Conservation (phyloP, 2,797 vertebrate genomes). For the Aphelocoma californica region DNA sequence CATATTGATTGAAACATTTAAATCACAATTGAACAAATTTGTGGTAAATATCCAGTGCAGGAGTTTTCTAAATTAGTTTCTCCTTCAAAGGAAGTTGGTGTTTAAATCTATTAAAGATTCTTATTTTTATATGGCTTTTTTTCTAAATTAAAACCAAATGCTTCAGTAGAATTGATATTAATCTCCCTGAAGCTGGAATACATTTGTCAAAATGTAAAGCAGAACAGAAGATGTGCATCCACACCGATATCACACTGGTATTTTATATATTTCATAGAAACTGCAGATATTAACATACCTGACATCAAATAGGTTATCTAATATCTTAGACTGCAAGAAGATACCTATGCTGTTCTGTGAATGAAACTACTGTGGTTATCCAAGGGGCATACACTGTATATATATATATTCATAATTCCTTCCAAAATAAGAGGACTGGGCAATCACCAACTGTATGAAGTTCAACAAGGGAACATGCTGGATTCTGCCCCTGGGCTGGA, state of each 20-base stretch:
- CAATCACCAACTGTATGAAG: background rate
- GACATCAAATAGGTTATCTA: background rate
- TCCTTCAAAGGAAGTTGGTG: background rate
- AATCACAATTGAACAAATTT: background rate
- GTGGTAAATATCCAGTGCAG: background rate
- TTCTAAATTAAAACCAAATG: background rate
- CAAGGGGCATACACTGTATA: background rate
- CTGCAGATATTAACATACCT: background rate
- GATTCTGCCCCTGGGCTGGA: background rate
- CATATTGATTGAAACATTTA: background rate
- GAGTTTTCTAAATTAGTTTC: background rate
- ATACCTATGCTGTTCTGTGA: background rate
- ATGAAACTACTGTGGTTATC: background rate
- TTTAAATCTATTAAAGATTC: background rate
- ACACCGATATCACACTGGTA: background rate
- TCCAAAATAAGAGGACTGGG: background rate
- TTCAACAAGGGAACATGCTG: rapidly evolving
- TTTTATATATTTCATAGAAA: background rate
- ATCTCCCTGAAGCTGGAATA: background rate
- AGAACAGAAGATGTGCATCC: background rate
- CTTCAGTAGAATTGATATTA: background rate
- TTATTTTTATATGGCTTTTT: background rate
- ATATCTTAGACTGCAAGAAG: background rate
- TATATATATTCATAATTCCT: background rate
- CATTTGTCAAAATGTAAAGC: background rate